phyloP scores from a whole-genome alignment of 2,113 vertebrate species.

The Manacus vitellinus region DNA sequence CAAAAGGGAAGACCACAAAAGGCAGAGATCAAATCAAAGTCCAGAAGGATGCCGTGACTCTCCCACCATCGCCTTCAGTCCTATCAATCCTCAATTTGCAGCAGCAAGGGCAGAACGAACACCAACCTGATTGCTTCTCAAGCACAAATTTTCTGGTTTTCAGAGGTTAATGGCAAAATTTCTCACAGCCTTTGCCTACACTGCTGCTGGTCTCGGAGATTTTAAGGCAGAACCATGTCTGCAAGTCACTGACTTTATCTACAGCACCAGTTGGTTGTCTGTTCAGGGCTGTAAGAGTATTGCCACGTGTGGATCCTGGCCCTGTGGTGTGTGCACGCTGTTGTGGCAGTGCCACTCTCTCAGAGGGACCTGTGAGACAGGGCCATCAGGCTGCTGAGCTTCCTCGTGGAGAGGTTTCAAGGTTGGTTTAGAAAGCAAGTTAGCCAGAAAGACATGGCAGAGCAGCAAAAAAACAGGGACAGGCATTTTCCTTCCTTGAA shows the following conservation, averaged over 20 bases:
- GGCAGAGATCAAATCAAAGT: not conserved
- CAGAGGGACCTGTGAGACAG: not conserved
- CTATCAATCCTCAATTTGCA: not conserved
- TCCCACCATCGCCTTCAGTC: not conserved
- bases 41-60: not conserved
- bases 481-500: not conserved
- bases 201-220: not conserved
- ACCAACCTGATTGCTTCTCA: not conserved
- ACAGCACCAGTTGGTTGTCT: not conserved
- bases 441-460: not conserved
- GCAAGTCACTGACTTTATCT: not conserved
- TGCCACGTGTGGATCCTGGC: rapidly evolving
- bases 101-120: not conserved
- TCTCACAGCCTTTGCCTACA: not conserved
- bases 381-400: not conserved
- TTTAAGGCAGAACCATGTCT: rapidly evolving
- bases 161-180: not conserved
- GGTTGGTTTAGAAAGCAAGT: not conserved
- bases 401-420: not conserved
- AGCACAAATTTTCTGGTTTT: not conserved
- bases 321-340: rapidly evolving
- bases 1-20: not conserved
- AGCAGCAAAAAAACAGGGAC: not conserved
- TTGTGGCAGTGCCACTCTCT: rapidly evolving
- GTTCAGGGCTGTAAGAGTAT: not conserved